Evolutionary conservation across 2,888 invertebrate genomes (phyloP), one percentile per base, ranked within the genome.

Genomic region (Cataglyphis livida): DNA sequence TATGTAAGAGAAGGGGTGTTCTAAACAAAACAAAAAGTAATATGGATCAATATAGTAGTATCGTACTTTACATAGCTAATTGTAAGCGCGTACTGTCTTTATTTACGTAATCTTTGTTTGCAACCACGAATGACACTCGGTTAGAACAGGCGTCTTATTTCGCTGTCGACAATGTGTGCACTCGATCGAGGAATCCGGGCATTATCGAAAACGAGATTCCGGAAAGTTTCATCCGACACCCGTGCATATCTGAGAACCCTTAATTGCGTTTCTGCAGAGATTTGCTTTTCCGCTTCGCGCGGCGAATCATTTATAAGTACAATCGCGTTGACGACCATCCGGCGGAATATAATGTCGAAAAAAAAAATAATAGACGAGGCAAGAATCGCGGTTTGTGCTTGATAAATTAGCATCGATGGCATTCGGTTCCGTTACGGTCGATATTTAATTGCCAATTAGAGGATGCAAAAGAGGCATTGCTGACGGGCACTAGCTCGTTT

Each of bases 391-490:
- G 41, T 35, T 54, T 38, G 57, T 62, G 78, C n/a, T 79, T 83
- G 86, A 87, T 84, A 83, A 84, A 90, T 90, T 89, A 85, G 81
- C 87, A 82, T 85, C 70, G 84, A 73, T 73, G 68, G 62, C 71
- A 76, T 82, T 88, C 85, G 86, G 74, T 84, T 78, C 84, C 48
- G 85, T 88, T 85, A 84, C 84, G 84, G 87, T 89, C 85, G 87
- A 85, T 83, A 87, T 82, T 88, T 92, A 92, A 91, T 91, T 91
- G 91, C 85, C 91, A 91, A 91, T 91, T 91, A 91, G 87, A 66
- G 88, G 82, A 86, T 59, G 78, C 76, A 84, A 84, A 86, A 84
- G 87, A 78, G 85, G 87, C 74, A 74, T 81, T 82, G 84, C 83
- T 79, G 84, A 85, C 85, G 83, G 82, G 82, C 87, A 86, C 81